Conservation (phyloP, 2,113 vertebrate species). For the Hypocryptadius cinnamomeus region DNA sequence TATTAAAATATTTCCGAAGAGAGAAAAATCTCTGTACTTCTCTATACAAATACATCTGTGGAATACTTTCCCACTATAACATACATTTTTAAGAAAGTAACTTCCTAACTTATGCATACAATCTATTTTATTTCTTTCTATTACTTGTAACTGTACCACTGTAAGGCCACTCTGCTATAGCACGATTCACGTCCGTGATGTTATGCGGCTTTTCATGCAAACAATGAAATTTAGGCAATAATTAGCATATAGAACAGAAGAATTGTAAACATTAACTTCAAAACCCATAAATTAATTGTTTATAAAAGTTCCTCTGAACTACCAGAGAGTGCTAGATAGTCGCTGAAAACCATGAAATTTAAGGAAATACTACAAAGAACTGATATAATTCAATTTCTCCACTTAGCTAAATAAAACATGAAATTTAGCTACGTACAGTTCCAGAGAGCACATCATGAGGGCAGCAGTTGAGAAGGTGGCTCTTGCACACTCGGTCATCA, state of each 20-base stretch:
- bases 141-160: neutral
- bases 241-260: neutral
- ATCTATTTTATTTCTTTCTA: neutral
- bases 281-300: neutral
- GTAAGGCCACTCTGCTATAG: neutral
- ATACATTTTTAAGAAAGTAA: neutral
- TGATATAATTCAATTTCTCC: neutral
- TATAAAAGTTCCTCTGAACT: neutral
- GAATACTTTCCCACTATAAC: neutral
- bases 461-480: constrained; percentile 97
- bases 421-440: constrained; percentile 80
- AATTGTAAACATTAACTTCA: neutral
- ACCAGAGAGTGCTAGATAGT: neutral
- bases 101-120: neutral
- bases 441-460: constrained; percentile 97
- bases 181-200: accelerated
- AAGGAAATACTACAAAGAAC: neutral
- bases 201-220: neutral
- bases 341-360: neutral
- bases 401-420: neutral
- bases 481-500: constrained; percentile 98
- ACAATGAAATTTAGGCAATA: neutral
- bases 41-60: neutral
- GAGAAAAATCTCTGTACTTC: neutral
- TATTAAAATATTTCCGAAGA: neutral